These are phyloP conservation scores for Aspidoscelis tigris DNA, from an alignment of 2,113 vertebrate genomes.

Conservation along the genomic window DNA sequence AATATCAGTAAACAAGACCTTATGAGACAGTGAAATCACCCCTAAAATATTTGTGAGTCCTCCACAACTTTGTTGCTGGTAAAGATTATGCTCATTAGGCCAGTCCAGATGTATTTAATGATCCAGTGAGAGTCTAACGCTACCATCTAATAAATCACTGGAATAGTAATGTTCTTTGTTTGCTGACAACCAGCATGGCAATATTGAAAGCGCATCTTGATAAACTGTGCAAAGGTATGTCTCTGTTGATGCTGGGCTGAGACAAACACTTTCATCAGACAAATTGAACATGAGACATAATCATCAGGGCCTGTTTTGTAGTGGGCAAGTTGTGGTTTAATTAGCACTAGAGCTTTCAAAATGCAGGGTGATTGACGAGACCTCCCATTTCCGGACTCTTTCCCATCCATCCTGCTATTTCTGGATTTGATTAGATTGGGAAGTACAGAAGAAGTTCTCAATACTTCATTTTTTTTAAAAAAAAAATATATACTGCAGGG, in stretches of 20 bases:
- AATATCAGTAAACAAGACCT: constrained; percentile 69
- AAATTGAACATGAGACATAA: rapidly evolving
- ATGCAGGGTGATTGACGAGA: not conserved
- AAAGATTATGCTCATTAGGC: constrained; percentile 68
- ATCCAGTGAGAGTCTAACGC: constrained; percentile 25
- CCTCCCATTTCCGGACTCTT: not conserved
- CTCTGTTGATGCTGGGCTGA: not conserved
- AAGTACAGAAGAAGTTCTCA: not conserved
- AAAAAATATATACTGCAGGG: too few species aligned
- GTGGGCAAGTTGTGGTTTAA: constrained; percentile 2
- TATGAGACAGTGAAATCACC: constrained; percentile 66
- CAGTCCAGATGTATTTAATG: constrained; percentile 61
- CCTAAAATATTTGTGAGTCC: constrained; percentile 64
- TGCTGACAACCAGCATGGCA: not conserved
- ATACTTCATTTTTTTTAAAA: not conserved
- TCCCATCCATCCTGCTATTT: not conserved
- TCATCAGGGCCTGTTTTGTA: not conserved
- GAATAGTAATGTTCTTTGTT: not conserved
- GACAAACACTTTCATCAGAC: not conserved
- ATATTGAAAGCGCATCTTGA: not conserved
- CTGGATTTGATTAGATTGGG: not conserved
- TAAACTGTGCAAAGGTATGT: not conserved
- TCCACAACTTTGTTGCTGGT: constrained; percentile 59
- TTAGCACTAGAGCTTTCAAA: constrained; percentile 14
- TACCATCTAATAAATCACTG: constrained; percentile 56